phyloP scores from a whole-genome alignment of 2,888 invertebrate species.

The Phlogophora meticulosa region DNA sequence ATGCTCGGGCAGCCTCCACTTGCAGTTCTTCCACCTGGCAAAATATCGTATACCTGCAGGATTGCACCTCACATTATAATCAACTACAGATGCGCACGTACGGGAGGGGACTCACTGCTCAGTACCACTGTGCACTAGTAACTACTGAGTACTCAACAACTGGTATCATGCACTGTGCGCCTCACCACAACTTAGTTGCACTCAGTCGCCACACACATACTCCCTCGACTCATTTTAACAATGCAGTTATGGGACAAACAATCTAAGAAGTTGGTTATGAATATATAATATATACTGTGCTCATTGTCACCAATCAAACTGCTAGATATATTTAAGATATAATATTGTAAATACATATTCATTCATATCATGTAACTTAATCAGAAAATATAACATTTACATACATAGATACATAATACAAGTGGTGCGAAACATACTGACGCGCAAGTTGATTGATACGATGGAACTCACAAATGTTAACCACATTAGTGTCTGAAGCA shows the following conservation, averaged over 20 bases:
- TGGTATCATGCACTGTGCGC: constrained; percentile 79
- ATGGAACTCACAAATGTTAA: constrained; percentile 49
- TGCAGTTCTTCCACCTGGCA: constrained; percentile 96
- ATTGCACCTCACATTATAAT: constrained; percentile 91
- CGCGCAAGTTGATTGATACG: constrained; percentile 58
- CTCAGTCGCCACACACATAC: constrained; percentile 56
- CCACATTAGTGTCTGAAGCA: constrained; percentile 61
- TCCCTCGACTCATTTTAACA: constrained; percentile 38
- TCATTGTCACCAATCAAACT: constrained; percentile 58
- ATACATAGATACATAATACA: constrained; percentile 58
- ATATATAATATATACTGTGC: constrained; percentile 53
- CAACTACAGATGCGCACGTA: constrained; percentile 88
- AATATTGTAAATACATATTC: constrained; percentile 54
- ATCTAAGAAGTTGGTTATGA: constrained; percentile 47
- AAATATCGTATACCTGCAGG: constrained; percentile 95
- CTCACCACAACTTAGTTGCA: constrained; percentile 49
- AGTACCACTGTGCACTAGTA: constrained; percentile 63
- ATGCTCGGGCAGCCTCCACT: constrained; percentile 94
- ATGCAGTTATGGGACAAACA: constrained; percentile 56
- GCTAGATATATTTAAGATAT: constrained; percentile 46
- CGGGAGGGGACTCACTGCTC: constrained; percentile 66
- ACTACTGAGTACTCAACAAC: constrained; percentile 64
- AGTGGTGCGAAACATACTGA: constrained; percentile 41
- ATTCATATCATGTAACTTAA: constrained; percentile 43
- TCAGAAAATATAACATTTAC: constrained; percentile 74